phyloP scores from a whole-genome alignment of 2,113 vertebrate species.

The Bostrychus sinensis region DNA sequence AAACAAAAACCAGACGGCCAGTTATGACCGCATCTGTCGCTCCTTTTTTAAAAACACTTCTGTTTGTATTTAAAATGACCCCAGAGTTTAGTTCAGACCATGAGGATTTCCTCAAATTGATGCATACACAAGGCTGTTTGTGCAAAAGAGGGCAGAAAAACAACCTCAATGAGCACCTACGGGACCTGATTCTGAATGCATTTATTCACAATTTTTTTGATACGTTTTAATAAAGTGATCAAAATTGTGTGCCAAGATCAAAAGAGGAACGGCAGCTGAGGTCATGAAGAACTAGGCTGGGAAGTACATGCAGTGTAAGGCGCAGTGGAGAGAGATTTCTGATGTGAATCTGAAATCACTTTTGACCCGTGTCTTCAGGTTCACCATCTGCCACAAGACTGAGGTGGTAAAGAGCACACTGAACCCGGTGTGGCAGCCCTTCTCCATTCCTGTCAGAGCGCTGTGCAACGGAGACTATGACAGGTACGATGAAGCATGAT shows the following conservation, averaged over 20 bases:
- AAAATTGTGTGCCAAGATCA: slow-evolving; percentile 6
- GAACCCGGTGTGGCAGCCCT: slow-evolving; percentile 89
- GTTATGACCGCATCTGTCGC: background rate
- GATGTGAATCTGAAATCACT: slow-evolving; percentile 21
- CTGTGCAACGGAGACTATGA: slow-evolving; percentile 94
- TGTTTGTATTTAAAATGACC: background rate
- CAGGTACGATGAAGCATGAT: slow-evolving; percentile 76
- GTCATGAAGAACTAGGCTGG: slow-evolving; percentile 16
- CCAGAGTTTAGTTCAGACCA: background rate
- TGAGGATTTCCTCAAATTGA: background rate
- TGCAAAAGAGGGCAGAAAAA: background rate
- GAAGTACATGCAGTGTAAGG: slow-evolving; percentile 22
- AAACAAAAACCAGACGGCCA: background rate
- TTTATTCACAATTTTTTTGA: background rate
- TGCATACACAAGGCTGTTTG: background rate
- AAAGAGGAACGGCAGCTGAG: slow-evolving; percentile 15
- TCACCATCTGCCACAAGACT: slow-evolving; percentile 83
- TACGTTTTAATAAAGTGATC: background rate
- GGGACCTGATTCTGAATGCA: background rate
- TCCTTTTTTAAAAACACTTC: background rate
- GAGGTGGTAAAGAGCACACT: slow-evolving; percentile 87
- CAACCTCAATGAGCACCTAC: background rate
- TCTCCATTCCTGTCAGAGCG: slow-evolving; percentile 89
- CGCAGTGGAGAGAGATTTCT: background rate
- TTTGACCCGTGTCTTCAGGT: slow-evolving; percentile 61